Evolutionary conservation across 1,140 invertebrate species (phyloP).

Genomic region (Pararge aegeria): DNA sequence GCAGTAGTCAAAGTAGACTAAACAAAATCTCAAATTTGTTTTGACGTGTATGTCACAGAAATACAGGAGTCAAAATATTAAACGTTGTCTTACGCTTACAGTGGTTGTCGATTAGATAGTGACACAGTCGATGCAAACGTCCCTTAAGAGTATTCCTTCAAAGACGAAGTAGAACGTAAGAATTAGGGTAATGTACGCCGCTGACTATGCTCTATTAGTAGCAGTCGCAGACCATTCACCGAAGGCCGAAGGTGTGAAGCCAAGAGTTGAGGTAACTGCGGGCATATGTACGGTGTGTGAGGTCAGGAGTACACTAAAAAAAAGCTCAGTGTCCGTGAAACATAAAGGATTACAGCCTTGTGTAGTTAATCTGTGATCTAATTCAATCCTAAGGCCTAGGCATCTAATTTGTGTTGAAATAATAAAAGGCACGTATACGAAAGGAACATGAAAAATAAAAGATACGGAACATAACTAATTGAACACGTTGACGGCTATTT

Average conservation of each 20-base stretch:
- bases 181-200: slow-evolving; percentile 62
- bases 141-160: slow-evolving; percentile 62
- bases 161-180: slow-evolving; percentile 56
- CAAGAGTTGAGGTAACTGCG: slow-evolving; percentile 78
- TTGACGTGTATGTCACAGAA: too few relatives aligned
- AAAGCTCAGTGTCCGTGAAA: slow-evolving; percentile 76
- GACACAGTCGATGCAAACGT: slow-evolving; percentile 14
- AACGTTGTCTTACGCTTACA: neutral
- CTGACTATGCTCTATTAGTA: slow-evolving; percentile 57
- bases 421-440: slow-evolving; percentile 71
- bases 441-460: slow-evolving; percentile 61
- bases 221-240: slow-evolving; percentile 64
- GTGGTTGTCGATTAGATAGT: neutral
- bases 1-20: too few relatives aligned
- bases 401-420: slow-evolving; percentile 75
- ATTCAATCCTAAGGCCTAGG: slow-evolving; percentile 75
- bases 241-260: slow-evolving; percentile 76
- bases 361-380: slow-evolving; percentile 77
- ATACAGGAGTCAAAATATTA: neutral
- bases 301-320: slow-evolving; percentile 78
- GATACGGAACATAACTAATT: slow-evolving; percentile 69
- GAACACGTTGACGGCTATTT: slow-evolving; percentile 72
- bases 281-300: slow-evolving; percentile 77
- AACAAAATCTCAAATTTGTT: too few relatives aligned
- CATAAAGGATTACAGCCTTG: slow-evolving; percentile 75